Evolutionary conservation across 2,888 invertebrate genomes (phyloP).

Genomic region (Abrostola triplasia): DNA sequence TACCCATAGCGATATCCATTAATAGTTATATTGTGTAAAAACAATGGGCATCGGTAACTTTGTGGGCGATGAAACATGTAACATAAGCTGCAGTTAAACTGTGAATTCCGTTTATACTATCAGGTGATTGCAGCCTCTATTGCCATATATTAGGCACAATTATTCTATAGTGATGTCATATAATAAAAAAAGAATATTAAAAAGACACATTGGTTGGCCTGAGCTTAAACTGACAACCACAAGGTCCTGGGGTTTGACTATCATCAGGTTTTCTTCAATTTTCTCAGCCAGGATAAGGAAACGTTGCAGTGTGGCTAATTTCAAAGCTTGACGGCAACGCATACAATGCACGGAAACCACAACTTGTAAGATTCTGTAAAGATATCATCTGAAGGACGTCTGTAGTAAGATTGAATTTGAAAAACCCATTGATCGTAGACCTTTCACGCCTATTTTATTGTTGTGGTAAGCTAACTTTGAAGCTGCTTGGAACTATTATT

Average conservation of each 20-base stretch:
- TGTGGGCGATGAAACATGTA: conserved; percentile 31
- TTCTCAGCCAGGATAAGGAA: neutral
- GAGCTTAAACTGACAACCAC: no score
- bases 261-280: no score
- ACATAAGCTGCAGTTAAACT: conserved; percentile 3
- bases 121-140: no score
- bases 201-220: no score
- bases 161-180: no score
- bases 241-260: no score
- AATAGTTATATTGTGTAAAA: conserved; percentile 42
- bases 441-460: no score
- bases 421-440: neutral
- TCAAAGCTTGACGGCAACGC: conserved; percentile 8
- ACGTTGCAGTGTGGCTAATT: conserved; percentile 6
- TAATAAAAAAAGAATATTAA: no score
- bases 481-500: no score
- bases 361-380: neutral
- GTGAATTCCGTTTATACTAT: no score
- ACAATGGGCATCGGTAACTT: conserved; percentile 40
- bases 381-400: neutral
- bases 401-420: neutral
- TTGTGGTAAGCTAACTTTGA: no score
- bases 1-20: conserved; percentile 48
- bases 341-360: conserved; percentile 37
- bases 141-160: no score